phyloP scores from a whole-genome alignment of 2,113 vertebrate genomes.

The western clawed frog (Xenopus tropicalis) region DNA sequence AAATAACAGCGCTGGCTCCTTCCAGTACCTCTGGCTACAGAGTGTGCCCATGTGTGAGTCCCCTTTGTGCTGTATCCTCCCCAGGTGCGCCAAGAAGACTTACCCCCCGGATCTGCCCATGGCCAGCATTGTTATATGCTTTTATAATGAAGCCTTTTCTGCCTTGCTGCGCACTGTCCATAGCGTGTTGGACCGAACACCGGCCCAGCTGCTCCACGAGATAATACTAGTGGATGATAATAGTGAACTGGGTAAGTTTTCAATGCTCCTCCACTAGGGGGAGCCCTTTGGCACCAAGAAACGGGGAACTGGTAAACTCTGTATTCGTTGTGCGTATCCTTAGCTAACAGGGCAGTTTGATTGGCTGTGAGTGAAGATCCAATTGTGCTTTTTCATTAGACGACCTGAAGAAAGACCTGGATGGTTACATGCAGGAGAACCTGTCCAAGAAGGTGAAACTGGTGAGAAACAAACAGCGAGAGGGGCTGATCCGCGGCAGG shows the following conservation, averaged over 20 bases:
- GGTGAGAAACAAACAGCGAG: slow-evolving; percentile 82
- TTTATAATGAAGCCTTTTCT: slow-evolving; percentile 94
- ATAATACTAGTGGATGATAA: slow-evolving; percentile 90
- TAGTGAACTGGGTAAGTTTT: slow-evolving; percentile 81
- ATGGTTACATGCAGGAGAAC: slow-evolving; percentile 69
- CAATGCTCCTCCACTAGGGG: too few species aligned
- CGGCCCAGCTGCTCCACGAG: slow-evolving; percentile 79
- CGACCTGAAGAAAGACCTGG: slow-evolving; percentile 84
- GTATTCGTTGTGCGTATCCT: too few species aligned
- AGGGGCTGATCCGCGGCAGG: slow-evolving; percentile 91
- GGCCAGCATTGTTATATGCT: slow-evolving; percentile 89
- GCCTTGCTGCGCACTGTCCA: slow-evolving; percentile 89
- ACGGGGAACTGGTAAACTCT: too few species aligned
- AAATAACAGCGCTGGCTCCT: too few species aligned
- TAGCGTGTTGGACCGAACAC: slow-evolving; percentile 85
- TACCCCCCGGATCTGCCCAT: slow-evolving; percentile 74
- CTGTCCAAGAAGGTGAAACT: slow-evolving; percentile 76
- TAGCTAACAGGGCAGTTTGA: too few species aligned
- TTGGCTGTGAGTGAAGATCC: too few species aligned
- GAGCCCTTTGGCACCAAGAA: too few species aligned
- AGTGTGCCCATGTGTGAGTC: too few species aligned
- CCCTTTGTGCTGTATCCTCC: background rate
- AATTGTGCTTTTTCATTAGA: slow-evolving; percentile 63
- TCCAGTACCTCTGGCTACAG: too few species aligned
- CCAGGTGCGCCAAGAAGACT: slow-evolving; percentile 74